These are phyloP conservation scores for Nothocercus nigrocapillus DNA, from an alignment of 2,113 vertebrate genomes.

Conservation along the genomic window DNA sequence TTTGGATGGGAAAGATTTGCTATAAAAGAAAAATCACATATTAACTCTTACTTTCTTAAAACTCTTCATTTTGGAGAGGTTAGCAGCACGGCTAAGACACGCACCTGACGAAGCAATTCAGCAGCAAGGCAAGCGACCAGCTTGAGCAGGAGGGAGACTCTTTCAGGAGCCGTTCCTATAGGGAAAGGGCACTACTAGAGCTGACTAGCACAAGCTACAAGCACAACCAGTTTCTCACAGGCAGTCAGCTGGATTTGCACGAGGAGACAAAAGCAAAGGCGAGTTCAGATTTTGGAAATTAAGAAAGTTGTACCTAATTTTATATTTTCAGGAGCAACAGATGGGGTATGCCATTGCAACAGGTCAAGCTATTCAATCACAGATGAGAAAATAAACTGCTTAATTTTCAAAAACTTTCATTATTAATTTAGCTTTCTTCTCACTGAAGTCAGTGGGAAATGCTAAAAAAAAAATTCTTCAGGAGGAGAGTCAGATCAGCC, in stretches of 20 bases:
- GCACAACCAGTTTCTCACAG: not conserved
- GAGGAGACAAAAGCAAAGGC: not conserved
- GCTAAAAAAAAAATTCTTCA: not conserved
- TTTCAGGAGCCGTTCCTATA: not conserved
- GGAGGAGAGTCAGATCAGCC: not conserved
- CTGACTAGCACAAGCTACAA: constrained; percentile 1
- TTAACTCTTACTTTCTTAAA: not conserved
- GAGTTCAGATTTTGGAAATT: constrained; percentile 24
- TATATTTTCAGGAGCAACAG: constrained; percentile 42
- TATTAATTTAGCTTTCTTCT: constrained; percentile 10
- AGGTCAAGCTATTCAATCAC: constrained; percentile 31
- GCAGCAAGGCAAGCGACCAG: not conserved
- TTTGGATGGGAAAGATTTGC: not conserved
- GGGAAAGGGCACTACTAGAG: constrained; percentile 19
- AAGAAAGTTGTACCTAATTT: constrained; percentile 25
- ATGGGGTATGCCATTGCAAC: constrained; percentile 24
- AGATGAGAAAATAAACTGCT: constrained; percentile 41
- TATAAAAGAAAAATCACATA: not conserved
- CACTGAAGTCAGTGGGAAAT: not conserved
- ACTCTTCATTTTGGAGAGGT: not conserved
- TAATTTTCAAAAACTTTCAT: constrained; percentile 34
- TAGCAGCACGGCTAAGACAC: not conserved
- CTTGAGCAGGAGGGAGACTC: not conserved
- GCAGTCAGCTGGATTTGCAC: constrained; percentile 20
- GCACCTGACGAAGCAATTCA: constrained; percentile 14